Evolutionary conservation across 2,113 vertebrate genomes (phyloP).

Genomic region (Copsychus sechellarum): DNA sequence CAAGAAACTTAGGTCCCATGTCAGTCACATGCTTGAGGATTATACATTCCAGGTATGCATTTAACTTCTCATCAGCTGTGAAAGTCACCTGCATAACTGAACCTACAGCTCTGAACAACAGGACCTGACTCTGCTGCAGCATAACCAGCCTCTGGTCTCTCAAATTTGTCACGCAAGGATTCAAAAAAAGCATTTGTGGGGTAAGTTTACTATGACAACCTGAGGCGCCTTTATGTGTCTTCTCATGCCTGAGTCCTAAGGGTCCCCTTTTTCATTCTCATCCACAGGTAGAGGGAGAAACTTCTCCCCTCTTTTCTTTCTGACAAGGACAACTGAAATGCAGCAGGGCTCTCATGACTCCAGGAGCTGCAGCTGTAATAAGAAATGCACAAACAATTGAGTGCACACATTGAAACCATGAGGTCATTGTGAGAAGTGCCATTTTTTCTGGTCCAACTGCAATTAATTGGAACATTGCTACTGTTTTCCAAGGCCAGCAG

Average conservation of each 20-base stretch:
- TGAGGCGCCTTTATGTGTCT: neutral
- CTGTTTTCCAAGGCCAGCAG: neutral
- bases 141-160: neutral
- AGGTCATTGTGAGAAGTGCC: neutral
- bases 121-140: neutral
- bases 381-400: neutral
- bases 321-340: neutral
- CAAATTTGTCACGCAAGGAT: neutral
- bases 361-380: neutral
- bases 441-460: neutral
- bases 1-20: neutral
- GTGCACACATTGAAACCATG: neutral
- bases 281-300: neutral
- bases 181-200: neutral
- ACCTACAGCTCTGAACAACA: neutral
- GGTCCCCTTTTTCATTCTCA: neutral
- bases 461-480: constrained; percentile 1
- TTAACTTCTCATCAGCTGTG: neutral
- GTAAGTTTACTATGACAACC: neutral
- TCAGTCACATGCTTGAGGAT: neutral
- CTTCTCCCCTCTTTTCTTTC: neutral
- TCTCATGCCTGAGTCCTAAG: neutral
- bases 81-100: neutral
- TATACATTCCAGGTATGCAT: neutral
- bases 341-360: neutral